Conservation (phyloP, 2,113 vertebrate species). For the Gadus macrocephalus region DNA sequence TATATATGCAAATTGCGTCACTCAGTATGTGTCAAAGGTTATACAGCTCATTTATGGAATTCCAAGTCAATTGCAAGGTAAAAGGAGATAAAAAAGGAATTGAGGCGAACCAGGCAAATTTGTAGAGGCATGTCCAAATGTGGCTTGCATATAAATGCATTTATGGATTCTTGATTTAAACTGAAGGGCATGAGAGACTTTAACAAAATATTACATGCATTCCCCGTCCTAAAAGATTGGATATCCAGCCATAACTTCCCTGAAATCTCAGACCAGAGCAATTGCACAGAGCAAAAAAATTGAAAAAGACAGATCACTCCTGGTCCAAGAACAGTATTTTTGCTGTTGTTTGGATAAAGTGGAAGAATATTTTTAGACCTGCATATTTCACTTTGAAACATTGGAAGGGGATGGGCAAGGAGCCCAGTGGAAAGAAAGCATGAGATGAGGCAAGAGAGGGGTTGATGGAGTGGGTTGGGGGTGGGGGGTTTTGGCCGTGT, state of each 20-base stretch:
- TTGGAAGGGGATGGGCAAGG: conserved; percentile 54
- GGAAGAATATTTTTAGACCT: conserved; percentile 74
- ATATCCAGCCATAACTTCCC: conserved; percentile 38
- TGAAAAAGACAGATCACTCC: conserved; percentile 24
- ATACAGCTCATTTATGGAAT: conserved; percentile 29
- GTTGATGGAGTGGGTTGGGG: conserved; percentile 20
- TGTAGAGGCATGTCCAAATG: conserved; percentile 4
- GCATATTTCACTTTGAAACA: conserved; percentile 66
- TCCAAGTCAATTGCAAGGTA: conserved; percentile 1
- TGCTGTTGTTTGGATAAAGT: conserved; percentile 65
- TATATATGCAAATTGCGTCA: conserved; percentile 14
- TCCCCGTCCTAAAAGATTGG: conserved; percentile 36
- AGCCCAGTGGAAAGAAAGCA: conserved; percentile 67
- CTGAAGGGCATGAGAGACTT: conserved; percentile 39
- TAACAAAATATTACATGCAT: conserved; percentile 42
- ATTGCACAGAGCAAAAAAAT: conserved; percentile 20
- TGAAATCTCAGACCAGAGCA: conserved; percentile 43
- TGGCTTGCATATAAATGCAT: conserved; percentile 14
- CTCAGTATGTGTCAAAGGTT: conserved; percentile 15
- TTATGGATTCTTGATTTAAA: conserved; percentile 24
- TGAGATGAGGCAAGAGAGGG: conserved; percentile 42
- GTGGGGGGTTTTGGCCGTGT: conserved; percentile 61
- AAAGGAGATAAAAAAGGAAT: neutral
- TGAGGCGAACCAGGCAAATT: neutral
- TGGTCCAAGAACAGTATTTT: conserved; percentile 65